Conservation (phyloP, 2,797 vertebrate genomes). For the Dicrostonyx torquatus region DNA sequence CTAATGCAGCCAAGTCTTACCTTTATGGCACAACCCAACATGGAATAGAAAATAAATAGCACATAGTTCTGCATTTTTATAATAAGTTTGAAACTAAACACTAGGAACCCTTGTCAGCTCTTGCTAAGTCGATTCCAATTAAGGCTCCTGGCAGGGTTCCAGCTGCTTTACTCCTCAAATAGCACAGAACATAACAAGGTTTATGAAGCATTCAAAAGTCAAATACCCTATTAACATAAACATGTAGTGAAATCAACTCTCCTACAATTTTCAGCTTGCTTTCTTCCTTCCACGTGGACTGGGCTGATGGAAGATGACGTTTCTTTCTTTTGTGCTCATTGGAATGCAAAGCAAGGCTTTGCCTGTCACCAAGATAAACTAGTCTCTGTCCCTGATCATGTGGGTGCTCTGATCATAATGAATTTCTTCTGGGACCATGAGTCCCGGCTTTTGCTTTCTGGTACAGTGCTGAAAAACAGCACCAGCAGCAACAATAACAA, state of each 20-base stretch:
- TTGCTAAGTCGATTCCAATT: conserved; percentile 91
- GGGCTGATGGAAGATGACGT: conserved; percentile 85
- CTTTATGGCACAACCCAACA: conserved; percentile 82
- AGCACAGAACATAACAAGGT: conserved; percentile 90
- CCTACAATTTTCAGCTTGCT: conserved; percentile 87
- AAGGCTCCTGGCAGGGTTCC: conserved; percentile 89
- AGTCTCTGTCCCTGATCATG: conserved; percentile 60
- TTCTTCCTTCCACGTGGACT: conserved; percentile 84
- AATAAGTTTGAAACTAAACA: conserved; percentile 88
- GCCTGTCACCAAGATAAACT: conserved; percentile 54
- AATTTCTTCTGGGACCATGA: conserved; percentile 61
- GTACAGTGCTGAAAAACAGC: conserved; percentile 51
- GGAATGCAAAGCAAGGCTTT: conserved; percentile 81
- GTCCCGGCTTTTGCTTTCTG: conserved; percentile 34
- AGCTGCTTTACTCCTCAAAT: conserved; percentile 90
- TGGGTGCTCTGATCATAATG: conserved; percentile 65
- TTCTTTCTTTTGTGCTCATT: conserved; percentile 81
- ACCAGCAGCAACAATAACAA: conserved; percentile 8
- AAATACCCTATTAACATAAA: conserved; percentile 92
- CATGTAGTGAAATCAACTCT: conserved; percentile 89
- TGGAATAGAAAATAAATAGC: conserved; percentile 84
- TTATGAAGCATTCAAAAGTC: conserved; percentile 93
- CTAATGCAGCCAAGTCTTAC: conserved; percentile 81
- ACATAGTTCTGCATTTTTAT: conserved; percentile 88
- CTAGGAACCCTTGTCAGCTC: conserved; percentile 89